A percentile compares a stretch with the other conserved stretches of the same genome.
Conservation (phyloP, 2,797 vertebrate species). For the Odontamblyopus lacepedii region DNA sequence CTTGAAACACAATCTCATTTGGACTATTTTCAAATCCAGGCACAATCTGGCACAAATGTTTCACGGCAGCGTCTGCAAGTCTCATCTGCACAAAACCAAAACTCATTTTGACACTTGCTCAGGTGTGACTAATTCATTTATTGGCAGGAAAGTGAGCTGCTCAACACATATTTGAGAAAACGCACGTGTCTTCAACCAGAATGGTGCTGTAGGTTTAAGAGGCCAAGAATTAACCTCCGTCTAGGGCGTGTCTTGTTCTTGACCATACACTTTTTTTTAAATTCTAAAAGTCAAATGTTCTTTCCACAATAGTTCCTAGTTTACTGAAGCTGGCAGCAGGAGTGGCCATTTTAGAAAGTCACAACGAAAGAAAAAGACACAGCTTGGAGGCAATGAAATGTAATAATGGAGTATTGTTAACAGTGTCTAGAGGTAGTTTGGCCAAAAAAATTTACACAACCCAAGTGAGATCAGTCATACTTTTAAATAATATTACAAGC, state of each 20-base stretch:
- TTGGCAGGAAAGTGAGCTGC: constrained; percentile 23
- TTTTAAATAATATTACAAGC: too few relatives aligned
- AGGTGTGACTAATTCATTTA: constrained; percentile 56
- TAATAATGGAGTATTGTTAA: too few relatives aligned
- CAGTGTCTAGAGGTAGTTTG: too few relatives aligned
- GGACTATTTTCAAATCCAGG: constrained; percentile 9
- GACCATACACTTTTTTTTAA: background rate
- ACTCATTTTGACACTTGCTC: constrained; percentile 45
- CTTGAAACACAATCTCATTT: background rate
- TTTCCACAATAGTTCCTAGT: background rate
- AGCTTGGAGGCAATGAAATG: too few relatives aligned
- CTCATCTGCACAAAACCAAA: constrained; percentile 46
- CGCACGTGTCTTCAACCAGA: constrained; percentile 17
- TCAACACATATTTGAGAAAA: constrained; percentile 41
- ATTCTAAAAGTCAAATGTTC: background rate
- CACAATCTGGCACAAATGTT: constrained; percentile 17
- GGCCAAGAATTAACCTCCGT: too few relatives aligned
- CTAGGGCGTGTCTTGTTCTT: background rate
- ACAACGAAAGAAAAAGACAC: background rate
- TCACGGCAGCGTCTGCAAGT: constrained; percentile 24
- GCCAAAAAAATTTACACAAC: too few relatives aligned
- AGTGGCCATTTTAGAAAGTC: background rate
- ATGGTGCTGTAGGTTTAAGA: constrained; percentile 5
- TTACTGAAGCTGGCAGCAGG: background rate
- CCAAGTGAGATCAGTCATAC: too few relatives aligned